These are phyloP conservation scores for Calameuta idolon DNA, from an alignment of 2,888 invertebrate genomes.

Conservation along the genomic window DNA sequence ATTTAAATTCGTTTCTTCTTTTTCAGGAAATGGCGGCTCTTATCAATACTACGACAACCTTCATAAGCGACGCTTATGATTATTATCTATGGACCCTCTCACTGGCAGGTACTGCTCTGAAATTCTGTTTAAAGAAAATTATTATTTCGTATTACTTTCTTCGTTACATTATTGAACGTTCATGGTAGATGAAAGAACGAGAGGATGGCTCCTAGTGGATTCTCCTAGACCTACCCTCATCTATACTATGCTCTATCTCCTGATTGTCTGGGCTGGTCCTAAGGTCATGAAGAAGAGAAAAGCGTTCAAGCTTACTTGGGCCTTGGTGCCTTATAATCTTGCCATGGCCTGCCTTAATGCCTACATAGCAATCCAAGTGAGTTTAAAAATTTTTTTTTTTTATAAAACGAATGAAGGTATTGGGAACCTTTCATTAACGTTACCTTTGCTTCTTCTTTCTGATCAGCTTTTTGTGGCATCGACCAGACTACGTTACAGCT, in stretches of 20 bases:
- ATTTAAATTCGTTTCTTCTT: not conserved
- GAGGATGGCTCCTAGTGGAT: slow-evolving; percentile 87
- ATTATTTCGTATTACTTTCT: slow-evolving; percentile 3
- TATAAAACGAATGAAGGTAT: not conserved
- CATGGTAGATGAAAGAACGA: slow-evolving; percentile 80
- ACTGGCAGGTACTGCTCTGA: slow-evolving; percentile 73
- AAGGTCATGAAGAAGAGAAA: slow-evolving; percentile 82
- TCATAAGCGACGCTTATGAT: slow-evolving; percentile 70
- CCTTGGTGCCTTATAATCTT: slow-evolving; percentile 87
- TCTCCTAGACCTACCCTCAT: slow-evolving; percentile 81
- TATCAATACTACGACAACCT: slow-evolving; percentile 62
- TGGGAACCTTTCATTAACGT: slow-evolving; percentile 2
- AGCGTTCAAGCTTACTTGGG: slow-evolving; percentile 80
- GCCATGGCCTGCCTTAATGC: slow-evolving; percentile 85
- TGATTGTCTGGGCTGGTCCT: slow-evolving; percentile 85
- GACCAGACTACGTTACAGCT: slow-evolving; percentile 82
- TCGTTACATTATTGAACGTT: slow-evolving; percentile 14
- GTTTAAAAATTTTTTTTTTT: not conserved
- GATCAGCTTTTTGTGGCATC: slow-evolving; percentile 77
- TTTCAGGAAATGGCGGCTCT: slow-evolving; percentile 61
- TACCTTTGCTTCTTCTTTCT: slow-evolving; percentile 15
- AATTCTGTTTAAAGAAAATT: not conserved
- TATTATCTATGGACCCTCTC: slow-evolving; percentile 84
- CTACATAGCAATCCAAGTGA: slow-evolving; percentile 84
- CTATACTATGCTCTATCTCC: slow-evolving; percentile 79